Base-by-base conservation (phyloP, 1,140 invertebrate genomes). In the Whitmania pigra region DNA sequence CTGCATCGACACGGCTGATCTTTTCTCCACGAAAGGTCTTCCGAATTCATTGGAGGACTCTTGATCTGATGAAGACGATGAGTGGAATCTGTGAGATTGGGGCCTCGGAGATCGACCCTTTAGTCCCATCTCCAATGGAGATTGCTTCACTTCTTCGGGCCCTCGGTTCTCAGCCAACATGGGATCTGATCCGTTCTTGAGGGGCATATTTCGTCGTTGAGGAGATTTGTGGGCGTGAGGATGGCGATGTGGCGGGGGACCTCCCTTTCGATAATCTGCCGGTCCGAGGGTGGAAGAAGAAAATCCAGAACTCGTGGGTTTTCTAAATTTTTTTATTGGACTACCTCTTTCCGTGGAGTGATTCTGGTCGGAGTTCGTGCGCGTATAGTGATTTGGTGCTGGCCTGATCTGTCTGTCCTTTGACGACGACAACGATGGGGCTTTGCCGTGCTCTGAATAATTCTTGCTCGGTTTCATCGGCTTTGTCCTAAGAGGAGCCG, bases 1-100 rank as follows among this genome's bases (percentile, higher is more conserved):
- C 22, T 63, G 57, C 57, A 63, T 63, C 1, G 57, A 63, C 57
- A 63, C 57, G 57, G 57, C 57, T n/a, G 22, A 22, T 63, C 57
- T 4, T 63, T 63, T 63, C 11, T 63, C 22, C 0, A 63, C 29
- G 3, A 63, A 22, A 11, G 57, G 57, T 63, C 57, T 11, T 25
- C 57, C 29, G 22, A 22, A 25, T 25, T 63, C 29, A 31, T 63
- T 63, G 6, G 57, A 22, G 22, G 22, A 31, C 29, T 63, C 57
- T 7, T 63, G 57, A 63, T 63, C 57, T 1, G 57, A 63, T 11
- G 57, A 25, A 25, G 57, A 63, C 57, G 57, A 31, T 13, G 29
- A 31, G 29, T 63, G 57, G 57, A 22, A 31, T 63, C 29, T 22
- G 18, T 63, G 22, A 13, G 57, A 22, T 63, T 63, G 57, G 9